phyloP scores from a whole-genome alignment of 2,797 vertebrate species.

The Cynodonichthys magdalenae region DNA sequence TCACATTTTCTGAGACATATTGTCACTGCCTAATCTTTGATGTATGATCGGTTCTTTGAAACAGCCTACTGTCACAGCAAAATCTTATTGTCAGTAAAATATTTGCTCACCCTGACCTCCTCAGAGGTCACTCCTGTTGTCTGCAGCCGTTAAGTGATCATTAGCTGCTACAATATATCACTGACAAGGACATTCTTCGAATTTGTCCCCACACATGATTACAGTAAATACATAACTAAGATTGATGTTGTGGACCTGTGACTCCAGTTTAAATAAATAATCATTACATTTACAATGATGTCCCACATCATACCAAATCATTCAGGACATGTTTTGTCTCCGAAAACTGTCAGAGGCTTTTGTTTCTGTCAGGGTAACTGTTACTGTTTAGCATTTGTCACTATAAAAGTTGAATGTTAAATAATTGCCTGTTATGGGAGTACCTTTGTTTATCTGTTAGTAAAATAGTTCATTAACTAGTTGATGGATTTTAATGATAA shows the following conservation, averaged over 20 bases:
- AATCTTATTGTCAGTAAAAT: constrained; percentile 42
- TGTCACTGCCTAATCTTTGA: constrained; percentile 11
- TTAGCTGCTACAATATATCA: constrained; percentile 13
- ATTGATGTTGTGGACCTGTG: neutral
- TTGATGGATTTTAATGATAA: too few species aligned
- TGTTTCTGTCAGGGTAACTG: too few species aligned
- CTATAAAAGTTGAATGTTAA: too few species aligned
- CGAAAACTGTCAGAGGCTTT: too few species aligned
- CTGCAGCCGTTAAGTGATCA: constrained; percentile 9
- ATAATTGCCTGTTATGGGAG: too few species aligned
- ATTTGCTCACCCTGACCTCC: constrained; percentile 24
- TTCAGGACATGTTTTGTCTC: neutral
- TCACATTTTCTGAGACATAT: constrained; percentile 11
- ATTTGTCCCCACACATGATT: constrained; percentile 5
- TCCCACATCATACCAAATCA: neutral
- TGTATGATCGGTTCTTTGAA: constrained; percentile 11
- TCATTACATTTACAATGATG: neutral
- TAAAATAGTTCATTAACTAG: too few species aligned
- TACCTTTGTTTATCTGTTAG: too few species aligned
- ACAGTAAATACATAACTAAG: neutral
- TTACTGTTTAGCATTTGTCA: too few species aligned
- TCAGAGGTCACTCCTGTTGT: constrained; percentile 38
- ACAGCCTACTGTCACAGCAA: constrained; percentile 31
- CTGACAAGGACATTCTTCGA: constrained; percentile 1
- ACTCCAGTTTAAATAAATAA: neutral